Percentiles rank a stretch among this genome's conserved stretches.
These are phyloP conservation scores for Ondatra zibethicus DNA, from an alignment of 2,113 vertebrate species.

Conservation along the genomic window DNA sequence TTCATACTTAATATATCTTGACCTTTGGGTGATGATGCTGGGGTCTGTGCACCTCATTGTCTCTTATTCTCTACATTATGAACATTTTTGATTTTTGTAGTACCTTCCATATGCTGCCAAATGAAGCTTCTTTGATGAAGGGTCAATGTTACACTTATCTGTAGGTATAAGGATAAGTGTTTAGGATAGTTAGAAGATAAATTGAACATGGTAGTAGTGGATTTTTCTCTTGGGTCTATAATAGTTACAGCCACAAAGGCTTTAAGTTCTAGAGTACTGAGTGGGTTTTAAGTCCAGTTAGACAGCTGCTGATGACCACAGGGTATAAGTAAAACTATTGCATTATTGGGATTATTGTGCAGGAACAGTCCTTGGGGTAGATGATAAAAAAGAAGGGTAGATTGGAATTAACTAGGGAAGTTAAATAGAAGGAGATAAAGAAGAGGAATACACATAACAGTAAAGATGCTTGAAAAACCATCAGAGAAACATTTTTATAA, in stretches of 20 bases:
- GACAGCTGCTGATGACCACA: neutral
- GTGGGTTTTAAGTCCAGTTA: neutral
- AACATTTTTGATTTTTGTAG: neutral
- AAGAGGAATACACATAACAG: neutral
- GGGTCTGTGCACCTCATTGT: no score
- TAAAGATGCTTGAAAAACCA: neutral
- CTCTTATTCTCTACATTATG: neutral
- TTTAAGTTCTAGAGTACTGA: neutral
- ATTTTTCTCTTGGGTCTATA: neutral
- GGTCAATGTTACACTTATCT: neutral
- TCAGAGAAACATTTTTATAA: neutral
- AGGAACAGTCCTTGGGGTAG: neutral
- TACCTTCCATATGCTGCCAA: neutral
- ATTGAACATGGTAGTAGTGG: neutral
- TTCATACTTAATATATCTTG: neutral
- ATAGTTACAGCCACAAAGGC: neutral
- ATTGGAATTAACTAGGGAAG: neutral
- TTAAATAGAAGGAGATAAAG: neutral
- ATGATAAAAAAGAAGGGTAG: neutral
- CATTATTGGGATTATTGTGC: neutral
- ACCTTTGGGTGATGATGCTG: neutral
- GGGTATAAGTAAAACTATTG: neutral
- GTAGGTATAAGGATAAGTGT: neutral
- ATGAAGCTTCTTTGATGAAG: neutral
- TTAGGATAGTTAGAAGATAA: neutral